Conservation (phyloP, 2,113 vertebrate genomes). For the Zootoca vivipara region DNA sequence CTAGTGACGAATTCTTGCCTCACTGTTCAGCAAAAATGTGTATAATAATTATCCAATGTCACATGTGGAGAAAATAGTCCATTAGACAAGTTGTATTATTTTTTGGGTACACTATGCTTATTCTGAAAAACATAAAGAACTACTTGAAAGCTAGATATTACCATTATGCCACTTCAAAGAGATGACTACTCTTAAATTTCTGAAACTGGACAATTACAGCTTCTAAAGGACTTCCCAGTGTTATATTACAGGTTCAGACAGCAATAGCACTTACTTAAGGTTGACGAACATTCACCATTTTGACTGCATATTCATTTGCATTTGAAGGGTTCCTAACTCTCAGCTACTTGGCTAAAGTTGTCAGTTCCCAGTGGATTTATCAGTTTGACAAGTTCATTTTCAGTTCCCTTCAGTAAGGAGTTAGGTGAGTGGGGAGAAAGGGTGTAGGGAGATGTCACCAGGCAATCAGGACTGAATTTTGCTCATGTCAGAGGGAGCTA, state of each 20-base stretch:
- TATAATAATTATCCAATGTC: not conserved
- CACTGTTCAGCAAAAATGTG: not conserved
- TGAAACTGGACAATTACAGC: conserved; percentile 15
- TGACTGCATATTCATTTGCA: not conserved
- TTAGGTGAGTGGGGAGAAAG: too few relatives aligned
- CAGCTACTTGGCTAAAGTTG: not conserved
- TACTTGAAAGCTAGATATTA: conserved; percentile 30
- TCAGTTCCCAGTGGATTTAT: not conserved
- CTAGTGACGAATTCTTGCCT: not conserved
- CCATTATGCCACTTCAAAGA: conserved; percentile 10
- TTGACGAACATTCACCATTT: conserved; percentile 10
- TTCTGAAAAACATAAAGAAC: conserved; percentile 13
- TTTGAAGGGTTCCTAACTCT: not conserved
- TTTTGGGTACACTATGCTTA: conserved; percentile 1
- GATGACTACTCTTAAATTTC: conserved; percentile 22
- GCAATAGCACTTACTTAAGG: not conserved
- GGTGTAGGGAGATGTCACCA: too few relatives aligned
- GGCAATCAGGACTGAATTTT: too few relatives aligned
- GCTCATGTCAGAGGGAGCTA: too few relatives aligned
- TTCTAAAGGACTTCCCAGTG: not conserved
- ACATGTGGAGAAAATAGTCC: not conserved
- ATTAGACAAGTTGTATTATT: conserved; percentile 7
- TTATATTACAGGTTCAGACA: not conserved
- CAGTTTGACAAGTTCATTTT: not conserved
- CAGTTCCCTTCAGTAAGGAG: not conserved